Evolutionary conservation across 2,888 invertebrate genomes (phyloP), one percentile per base, ranked within the genome.

Genomic region (Patella depressa): DNA sequence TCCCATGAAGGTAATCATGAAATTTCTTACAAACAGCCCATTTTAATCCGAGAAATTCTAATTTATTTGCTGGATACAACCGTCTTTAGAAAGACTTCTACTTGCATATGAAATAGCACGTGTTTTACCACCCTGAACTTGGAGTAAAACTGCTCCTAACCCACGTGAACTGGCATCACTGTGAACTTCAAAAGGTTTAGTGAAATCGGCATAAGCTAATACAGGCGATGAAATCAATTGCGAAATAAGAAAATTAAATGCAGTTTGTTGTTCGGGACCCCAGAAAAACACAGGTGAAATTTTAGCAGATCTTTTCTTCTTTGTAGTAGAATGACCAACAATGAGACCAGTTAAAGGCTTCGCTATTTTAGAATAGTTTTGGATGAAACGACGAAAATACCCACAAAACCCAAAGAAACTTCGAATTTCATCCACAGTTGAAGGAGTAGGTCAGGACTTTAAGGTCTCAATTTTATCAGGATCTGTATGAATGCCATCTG

Each of bases 321-420:
- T 59, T n/a, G 17, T 59, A 12, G 59, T 59, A 5, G 59, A 59
- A 59, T 59, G 59, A 59, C 59, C 59, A n/a, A 59, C 19, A 59
- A 59, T 12, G 17, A 83, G 74, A 19, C 76, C 73, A 74, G 77
- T 53, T 15, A 85, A 76, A 9, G 81, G 83, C 53, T 57, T 77
- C 17, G 82, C 80, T 53, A 82, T 81, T 29, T 77, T 71, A n/a
- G 79, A 76, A 75, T 82, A 83, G 34, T 78, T 75, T 34, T 77
- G 14, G 1, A 84, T 71, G 74, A 81, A 84, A 17, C 80, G 54
- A 15, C 81, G n/a, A 70, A 81, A 81, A 76, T 82, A 84, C 9
- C 79, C 79, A 5, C 78, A 76, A 57, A 83, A 75, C 12, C 82
- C 83, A 11, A 84, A 65, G 55, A 81, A 84, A 14, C 65, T n/a